phyloP scores from a whole-genome alignment of 35 echinoderm and acorn worm species.

The Heliocidaris erythrogramma region DNA sequence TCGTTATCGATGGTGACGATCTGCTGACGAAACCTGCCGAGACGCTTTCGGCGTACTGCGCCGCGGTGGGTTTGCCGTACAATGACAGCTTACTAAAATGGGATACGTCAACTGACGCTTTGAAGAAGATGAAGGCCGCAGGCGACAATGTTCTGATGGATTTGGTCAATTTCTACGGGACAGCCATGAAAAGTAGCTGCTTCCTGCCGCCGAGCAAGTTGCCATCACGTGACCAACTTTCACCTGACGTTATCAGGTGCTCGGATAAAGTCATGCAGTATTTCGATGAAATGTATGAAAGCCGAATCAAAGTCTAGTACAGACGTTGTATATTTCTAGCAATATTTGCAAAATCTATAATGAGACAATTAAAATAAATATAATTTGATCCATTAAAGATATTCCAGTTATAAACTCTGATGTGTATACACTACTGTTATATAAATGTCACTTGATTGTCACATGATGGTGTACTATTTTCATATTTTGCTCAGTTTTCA shows the following conservation, averaged over 20 bases:
- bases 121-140: background rate
- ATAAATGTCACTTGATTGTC: too few species aligned
- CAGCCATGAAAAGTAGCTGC: background rate
- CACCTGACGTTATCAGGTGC: background rate
- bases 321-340: too few species aligned
- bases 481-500: too few species aligned
- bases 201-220: background rate
- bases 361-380: too few species aligned
- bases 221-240: background rate
- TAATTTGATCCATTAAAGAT: too few species aligned
- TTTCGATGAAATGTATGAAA: background rate
- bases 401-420: too few species aligned
- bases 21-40: too few species aligned
- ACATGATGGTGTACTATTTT: too few species aligned
- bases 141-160: background rate
- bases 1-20: conserved; percentile 25
- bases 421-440: too few species aligned
- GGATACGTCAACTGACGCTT: conserved; percentile 9
- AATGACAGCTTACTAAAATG: conserved; percentile 42
- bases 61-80: background rate
- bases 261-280: background rate
- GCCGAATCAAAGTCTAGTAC: too few species aligned
- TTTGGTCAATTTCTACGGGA: background rate
- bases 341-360: too few species aligned
- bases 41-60: too few species aligned